phyloP scores from a whole-genome alignment of 2,113 vertebrate genomes.

The Tor tambroides region DNA sequence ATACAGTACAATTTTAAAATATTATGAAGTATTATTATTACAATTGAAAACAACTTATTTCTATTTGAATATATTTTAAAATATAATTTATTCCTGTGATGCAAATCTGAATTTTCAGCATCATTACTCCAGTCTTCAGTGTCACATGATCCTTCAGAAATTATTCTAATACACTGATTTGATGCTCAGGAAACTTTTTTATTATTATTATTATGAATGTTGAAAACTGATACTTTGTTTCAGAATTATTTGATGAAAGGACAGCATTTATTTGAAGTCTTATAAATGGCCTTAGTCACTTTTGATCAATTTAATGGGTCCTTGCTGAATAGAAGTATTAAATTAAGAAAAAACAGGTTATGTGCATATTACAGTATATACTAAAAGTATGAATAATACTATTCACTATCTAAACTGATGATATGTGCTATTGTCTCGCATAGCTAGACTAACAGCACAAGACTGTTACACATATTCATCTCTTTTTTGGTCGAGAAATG shows the following conservation, averaged over 20 bases:
- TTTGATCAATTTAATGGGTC: not conserved
- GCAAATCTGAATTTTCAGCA: not conserved
- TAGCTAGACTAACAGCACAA: not conserved
- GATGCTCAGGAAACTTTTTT: not conserved
- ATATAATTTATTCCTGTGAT: not conserved
- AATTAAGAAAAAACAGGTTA: no score
- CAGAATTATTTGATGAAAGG: no score
- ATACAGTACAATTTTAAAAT: not conserved
- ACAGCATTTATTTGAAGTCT: no score
- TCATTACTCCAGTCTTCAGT: not conserved
- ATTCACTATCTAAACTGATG: not conserved
- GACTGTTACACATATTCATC: not conserved
- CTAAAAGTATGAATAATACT: not conserved
- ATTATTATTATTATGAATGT: not conserved
- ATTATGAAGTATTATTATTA: not conserved
- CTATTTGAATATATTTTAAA: not conserved
- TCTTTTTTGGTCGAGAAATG: not conserved
- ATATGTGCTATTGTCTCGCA: not conserved
- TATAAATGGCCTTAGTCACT: not conserved
- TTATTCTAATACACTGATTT: not conserved
- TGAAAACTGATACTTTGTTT: not conserved
- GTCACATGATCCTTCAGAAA: constrained; percentile 1
- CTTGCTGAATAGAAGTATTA: not conserved
- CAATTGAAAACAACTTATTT: not conserved
- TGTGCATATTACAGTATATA: not conserved